phyloP scores from a whole-genome alignment of 2,797 vertebrate species.

The Gallinago stenura region DNA sequence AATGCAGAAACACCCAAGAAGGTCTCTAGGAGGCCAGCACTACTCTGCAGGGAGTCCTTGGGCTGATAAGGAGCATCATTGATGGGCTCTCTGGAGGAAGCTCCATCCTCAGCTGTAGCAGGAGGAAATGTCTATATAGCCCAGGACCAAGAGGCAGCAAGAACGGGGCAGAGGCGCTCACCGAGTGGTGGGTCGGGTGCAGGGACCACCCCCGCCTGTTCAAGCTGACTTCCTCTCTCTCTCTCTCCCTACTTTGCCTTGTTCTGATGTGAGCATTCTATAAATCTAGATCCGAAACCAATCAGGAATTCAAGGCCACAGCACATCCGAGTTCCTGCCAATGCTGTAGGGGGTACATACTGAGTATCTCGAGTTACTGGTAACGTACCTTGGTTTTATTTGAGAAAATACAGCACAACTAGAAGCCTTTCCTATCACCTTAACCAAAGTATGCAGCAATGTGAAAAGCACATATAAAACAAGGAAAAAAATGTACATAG shows the following conservation, averaged over 20 bases:
- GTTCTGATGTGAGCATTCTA: not conserved
- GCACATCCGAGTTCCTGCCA: not conserved
- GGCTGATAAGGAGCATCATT: not conserved
- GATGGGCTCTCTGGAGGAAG: conserved; percentile 37
- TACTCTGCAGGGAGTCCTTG: not conserved
- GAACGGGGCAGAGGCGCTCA: not conserved
- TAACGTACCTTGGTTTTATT: conserved; percentile 72
- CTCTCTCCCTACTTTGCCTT: conserved; percentile 18
- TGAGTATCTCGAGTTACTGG: not conserved
- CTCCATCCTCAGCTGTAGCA: conserved; percentile 53
- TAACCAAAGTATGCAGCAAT: conserved; percentile 83
- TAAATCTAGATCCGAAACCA: not conserved
- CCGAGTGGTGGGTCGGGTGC: not conserved
- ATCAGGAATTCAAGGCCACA: conserved; percentile 26
- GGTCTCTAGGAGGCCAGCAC: not conserved
- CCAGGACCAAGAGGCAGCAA: not conserved
- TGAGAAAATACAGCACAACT: conserved; percentile 70
- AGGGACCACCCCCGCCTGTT: accelerated
- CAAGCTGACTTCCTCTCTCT: not conserved
- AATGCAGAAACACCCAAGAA: not conserved
- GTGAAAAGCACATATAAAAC: conserved; percentile 87
- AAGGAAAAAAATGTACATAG: conserved; percentile 84
- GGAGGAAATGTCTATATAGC: not conserved
- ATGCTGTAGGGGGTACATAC: not conserved
- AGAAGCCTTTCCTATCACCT: conserved; percentile 72